Base-by-base conservation (phyloP, 2,888 invertebrate species). In the Altica lythri region DNA sequence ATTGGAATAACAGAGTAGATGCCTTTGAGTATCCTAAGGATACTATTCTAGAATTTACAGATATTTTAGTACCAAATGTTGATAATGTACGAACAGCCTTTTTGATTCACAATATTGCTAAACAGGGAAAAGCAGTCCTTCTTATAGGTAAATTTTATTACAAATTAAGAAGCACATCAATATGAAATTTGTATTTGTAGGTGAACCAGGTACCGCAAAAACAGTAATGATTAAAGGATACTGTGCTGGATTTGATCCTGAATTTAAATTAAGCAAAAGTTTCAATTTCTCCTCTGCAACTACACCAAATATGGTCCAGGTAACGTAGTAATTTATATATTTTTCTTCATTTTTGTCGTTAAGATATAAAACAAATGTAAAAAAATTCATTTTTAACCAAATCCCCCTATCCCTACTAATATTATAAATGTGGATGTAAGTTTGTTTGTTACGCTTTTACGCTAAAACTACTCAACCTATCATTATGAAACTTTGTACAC, bases 261-360 rank as follows among this genome's bases (percentile, higher is more conserved):
- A 92, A 67, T 80, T 80, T 29, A 89, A 91, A 72, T 71, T 92
- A 27, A 86, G 80, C 61, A 94, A 93, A 75, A 85, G 87, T 61
- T 87, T 93, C 57, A 94, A 92, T 72, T 94, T 94, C 77, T 94
- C 93, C 4, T 93, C 92, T 18, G 93, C 92, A 2, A 92, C 93
- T 0, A 92, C 92, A 0, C 93, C 93, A 0, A 89, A 92, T 72
- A 90, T 93, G 90, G 91, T 90, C 64, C 90, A 91, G 81, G 90
- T 89, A 75, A 66, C 60, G 48, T 6, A 8, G 38, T 49, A 38
- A 13, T n/a, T 12, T n/a, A n/a, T n/a, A n/a, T n/a, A n/a, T n/a
- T n/a, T n/a, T n/a, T n/a, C n/a, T n/a, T n/a, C n/a, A n/a, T n/a
- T n/a, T n/a, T n/a, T n/a, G n/a, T n/a, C n/a, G n/a, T n/a, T n/a